Evolutionary conservation across 2,888 invertebrate species (phyloP).

Genomic region (Zaprionus bogoriensis): DNA sequence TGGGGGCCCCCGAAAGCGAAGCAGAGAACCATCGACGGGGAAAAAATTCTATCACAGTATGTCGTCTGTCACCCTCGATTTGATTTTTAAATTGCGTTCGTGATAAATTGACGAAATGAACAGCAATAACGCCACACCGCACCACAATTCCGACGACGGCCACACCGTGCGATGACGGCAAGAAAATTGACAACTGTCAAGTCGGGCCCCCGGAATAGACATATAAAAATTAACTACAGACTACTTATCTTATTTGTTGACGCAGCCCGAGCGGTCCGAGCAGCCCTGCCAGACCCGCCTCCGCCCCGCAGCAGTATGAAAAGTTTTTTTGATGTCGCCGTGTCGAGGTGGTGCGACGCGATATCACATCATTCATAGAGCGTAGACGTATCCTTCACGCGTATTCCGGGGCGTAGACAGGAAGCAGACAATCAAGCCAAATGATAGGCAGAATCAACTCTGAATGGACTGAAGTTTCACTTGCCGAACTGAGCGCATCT

Average conservation of each 20-base stretch:
- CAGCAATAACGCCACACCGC: slow-evolving; percentile 66
- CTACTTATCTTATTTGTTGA: slow-evolving; percentile 78
- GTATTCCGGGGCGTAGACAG: slow-evolving; percentile 48
- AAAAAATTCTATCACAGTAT: slow-evolving; percentile 75
- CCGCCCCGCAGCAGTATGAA: slow-evolving; percentile 22
- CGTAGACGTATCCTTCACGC: too few relatives aligned
- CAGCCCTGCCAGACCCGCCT: slow-evolving; percentile 4
- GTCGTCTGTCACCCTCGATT: slow-evolving; percentile 81
- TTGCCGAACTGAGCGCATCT: background rate
- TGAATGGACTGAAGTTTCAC: slow-evolving; percentile 37
- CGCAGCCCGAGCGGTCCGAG: slow-evolving; percentile 27
- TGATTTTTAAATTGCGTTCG: slow-evolving; percentile 79
- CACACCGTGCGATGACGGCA: slow-evolving; percentile 5
- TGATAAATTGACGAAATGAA: slow-evolving; percentile 81
- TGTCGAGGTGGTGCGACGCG: slow-evolving; percentile 6
- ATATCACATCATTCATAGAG: too few relatives aligned
- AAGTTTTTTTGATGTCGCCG: slow-evolving; percentile 49
- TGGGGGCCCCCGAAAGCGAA: slow-evolving; percentile 32
- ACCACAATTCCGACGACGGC: slow-evolving; percentile 5
- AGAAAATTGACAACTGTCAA: slow-evolving; percentile 76
- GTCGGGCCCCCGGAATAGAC: slow-evolving; percentile 61
- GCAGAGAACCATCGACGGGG: slow-evolving; percentile 37
- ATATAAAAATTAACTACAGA: slow-evolving; percentile 79
- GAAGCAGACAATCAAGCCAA: slow-evolving; percentile 67
- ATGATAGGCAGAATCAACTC: slow-evolving; percentile 60